Conservation (phyloP, 2,113 vertebrate genomes). For the Lagenorhynchus albirostris region DNA sequence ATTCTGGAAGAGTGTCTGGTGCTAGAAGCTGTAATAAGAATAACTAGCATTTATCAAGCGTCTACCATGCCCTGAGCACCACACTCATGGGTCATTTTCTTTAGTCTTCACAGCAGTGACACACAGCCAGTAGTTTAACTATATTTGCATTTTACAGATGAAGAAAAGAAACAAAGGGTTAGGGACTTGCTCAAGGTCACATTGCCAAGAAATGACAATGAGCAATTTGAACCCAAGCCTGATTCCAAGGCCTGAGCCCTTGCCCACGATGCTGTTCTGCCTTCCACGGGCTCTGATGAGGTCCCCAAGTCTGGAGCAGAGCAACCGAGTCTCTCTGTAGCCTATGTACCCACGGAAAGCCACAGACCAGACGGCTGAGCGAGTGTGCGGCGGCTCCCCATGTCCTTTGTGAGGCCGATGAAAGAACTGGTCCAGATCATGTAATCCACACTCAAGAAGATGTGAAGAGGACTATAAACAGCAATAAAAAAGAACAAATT, state of each 20-base stretch:
- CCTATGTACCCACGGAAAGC: neutral
- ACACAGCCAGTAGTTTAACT: neutral
- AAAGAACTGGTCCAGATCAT: neutral
- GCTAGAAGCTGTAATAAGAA: neutral
- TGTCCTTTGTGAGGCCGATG: neutral
- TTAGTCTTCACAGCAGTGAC: neutral
- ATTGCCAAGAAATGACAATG: neutral
- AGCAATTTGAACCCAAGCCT: neutral
- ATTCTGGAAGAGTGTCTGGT: neutral
- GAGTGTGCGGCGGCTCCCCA: accelerated
- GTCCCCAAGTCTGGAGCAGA: neutral
- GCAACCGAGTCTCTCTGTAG: neutral
- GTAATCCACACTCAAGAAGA: neutral
- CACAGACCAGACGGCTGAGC: neutral
- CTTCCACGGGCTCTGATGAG: neutral
- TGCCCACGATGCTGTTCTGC: neutral
- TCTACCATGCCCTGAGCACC: neutral
- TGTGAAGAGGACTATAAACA: neutral
- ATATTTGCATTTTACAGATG: neutral
- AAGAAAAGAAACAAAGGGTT: neutral
- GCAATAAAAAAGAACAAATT: neutral
- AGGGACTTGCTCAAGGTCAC: neutral
- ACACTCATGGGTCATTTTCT: neutral
- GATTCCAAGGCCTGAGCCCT: neutral
- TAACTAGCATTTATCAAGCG: neutral